Conservation (phyloP, 1,140 invertebrate genomes). For the Dreissena polymorpha region DNA sequence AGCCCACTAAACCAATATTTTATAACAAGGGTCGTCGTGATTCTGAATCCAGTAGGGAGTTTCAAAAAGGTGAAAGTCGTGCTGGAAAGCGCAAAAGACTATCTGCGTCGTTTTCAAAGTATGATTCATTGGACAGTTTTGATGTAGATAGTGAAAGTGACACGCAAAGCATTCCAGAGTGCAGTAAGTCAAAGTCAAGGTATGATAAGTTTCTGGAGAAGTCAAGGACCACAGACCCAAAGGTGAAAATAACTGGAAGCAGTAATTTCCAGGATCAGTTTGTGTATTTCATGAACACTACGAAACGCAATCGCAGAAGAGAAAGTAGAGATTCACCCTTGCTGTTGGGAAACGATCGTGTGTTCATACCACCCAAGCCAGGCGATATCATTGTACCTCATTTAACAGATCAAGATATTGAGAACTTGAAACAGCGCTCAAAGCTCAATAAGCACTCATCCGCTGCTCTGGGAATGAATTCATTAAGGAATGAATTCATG, state of each 20-base stretch:
- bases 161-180: constrained; percentile 29
- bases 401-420: constrained; percentile 75
- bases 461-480: constrained; percentile 14
- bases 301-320: constrained; percentile 65
- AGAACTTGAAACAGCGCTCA: constrained; percentile 62
- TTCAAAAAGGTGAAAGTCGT: constrained; percentile 13
- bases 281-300: constrained; percentile 75
- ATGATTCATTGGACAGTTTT: constrained; percentile 15
- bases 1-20: not conserved
- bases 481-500: constrained; percentile 49
- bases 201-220: constrained; percentile 64
- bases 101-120: constrained; percentile 8
- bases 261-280: constrained; percentile 73
- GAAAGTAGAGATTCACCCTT: constrained; percentile 57
- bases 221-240: constrained; percentile 64
- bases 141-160: constrained; percentile 48
- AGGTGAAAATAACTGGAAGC: constrained; percentile 75
- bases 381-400: constrained; percentile 75
- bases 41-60: not conserved
- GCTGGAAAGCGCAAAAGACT: constrained; percentile 31
- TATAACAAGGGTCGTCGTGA: too few relatives aligned
- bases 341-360: constrained; percentile 46
- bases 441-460: constrained; percentile 29
- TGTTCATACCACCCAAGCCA: constrained; percentile 69
- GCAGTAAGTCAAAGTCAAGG: constrained; percentile 53